Evolutionary conservation across 2,888 invertebrate species (phyloP), one percentile per base, ranked within the genome.

Genomic region (Nezara viridula): DNA sequence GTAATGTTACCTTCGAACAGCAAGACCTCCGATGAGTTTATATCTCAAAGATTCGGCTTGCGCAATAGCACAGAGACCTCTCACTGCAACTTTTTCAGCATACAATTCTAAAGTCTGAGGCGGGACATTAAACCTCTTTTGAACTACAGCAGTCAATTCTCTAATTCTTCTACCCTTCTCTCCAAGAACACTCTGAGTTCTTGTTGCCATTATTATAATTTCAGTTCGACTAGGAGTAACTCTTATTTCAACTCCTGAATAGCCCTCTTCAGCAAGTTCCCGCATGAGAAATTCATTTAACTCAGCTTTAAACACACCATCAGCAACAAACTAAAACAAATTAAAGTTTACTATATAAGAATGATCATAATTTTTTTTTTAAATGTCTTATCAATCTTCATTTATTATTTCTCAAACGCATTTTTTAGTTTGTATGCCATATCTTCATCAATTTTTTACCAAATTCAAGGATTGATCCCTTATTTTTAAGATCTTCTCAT

Each of bases 231-330:
- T 97, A 89, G 99, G 99, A 5, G 99, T 98, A 91, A 98, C 98
- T 91, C 99, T 97, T 91, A 99, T 98, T 94, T 99, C 99, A 92
- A 99, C 98, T 91, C 99, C 99, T 91, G 98, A 98, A 95, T 99
- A 99, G 91, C 99, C 99, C 97, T 99, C 99, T 94, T 99, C 99
- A 89, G 99, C 99, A 92, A 99, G 94, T 94, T 99, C 99, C 93
- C 99, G 96, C 93, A 98, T 99, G 90, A 99, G 95, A 93, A 99
- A 99, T 95, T 99, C 98, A 94, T 99, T 99, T 92, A 99, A 94
- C 94, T 99, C 99, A 91, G 99, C 99, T 94, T 98, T 98, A 95
- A 99, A 99, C 92, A 99, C 98, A 93, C 99, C 99, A 94, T 99
- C 98, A 92, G 98, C 97, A 92, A 99, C 99, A 94, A 99, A 99